Conservation (phyloP, 2,888 invertebrate genomes). For the Acanthosepion lycidas region DNA sequence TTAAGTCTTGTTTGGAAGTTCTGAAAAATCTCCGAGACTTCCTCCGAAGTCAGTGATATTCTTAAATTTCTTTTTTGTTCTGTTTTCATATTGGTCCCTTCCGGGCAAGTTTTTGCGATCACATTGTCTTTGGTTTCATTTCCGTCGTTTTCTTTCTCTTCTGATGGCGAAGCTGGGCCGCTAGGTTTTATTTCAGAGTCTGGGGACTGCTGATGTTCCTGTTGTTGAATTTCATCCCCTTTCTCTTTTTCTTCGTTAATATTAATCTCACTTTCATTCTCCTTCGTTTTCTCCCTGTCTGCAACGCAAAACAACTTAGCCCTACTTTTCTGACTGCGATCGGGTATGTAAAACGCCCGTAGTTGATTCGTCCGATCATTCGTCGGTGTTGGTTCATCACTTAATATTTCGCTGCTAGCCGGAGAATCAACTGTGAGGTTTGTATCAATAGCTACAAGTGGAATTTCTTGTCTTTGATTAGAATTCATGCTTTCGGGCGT, state of each 20-base stretch:
- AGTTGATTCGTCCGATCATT: not conserved
- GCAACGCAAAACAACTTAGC: not conserved
- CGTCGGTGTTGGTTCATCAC: conserved; percentile 25
- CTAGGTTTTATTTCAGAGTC: not conserved
- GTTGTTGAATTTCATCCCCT: not conserved
- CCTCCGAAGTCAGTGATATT: conserved; percentile 16
- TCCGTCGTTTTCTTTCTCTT: not conserved
- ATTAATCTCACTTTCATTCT: not conserved
- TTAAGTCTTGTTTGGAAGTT: not conserved
- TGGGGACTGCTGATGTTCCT: not conserved
- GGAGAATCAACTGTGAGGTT: not conserved
- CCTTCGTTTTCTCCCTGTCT: not conserved
- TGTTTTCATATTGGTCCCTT: conserved; percentile 34
- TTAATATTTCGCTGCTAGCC: not conserved
- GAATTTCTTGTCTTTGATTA: not conserved
- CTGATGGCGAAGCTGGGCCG: not conserved
- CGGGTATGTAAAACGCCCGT: not conserved
- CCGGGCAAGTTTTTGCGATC: not conserved
- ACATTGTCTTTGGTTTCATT: not conserved
- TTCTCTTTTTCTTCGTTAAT: not conserved
- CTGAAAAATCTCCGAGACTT: conserved; percentile 8
- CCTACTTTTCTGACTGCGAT: not conserved
- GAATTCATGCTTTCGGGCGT: not conserved
- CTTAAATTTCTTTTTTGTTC: conserved; percentile 12
- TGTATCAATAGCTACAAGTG: not conserved